Evolutionary conservation across 2,797 vertebrate genomes (phyloP).

Genomic region (Lagorchestes hirsutus): DNA sequence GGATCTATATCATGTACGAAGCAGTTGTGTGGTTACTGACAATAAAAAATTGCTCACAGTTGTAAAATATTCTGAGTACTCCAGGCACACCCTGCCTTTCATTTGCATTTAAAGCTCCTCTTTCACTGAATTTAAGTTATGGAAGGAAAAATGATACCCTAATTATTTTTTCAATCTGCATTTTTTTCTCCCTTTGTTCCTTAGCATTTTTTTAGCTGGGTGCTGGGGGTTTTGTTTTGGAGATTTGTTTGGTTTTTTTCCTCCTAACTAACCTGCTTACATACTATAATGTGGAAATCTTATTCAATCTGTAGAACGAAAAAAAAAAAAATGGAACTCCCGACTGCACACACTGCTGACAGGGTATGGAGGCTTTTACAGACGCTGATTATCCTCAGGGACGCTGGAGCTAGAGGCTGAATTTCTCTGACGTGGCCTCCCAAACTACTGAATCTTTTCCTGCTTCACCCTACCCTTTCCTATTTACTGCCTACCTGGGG

Average conservation of each 20-base stretch:
- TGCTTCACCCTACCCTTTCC: conserved; percentile 8
- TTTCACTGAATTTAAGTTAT: conserved; percentile 3
- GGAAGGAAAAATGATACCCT: conserved; percentile 31
- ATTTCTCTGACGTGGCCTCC: conserved; percentile 18
- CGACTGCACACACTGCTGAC: not conserved
- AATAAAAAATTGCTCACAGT: not conserved
- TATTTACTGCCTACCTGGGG: conserved; percentile 14
- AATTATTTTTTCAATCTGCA: conserved; percentile 28
- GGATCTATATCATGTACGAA: conserved; percentile 7
- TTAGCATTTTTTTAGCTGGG: not conserved
- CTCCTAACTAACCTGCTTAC: not conserved
- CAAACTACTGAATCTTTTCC: conserved; percentile 45
- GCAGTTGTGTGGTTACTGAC: not conserved
- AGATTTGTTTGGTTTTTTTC: not conserved
- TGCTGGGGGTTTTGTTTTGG: not conserved
- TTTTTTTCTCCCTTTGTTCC: conserved; percentile 6
- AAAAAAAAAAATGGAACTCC: not conserved
- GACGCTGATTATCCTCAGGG: not conserved
- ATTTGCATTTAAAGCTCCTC: not conserved
- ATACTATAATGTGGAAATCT: not conserved
- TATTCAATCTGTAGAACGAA: not conserved
- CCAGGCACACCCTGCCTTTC: not conserved
- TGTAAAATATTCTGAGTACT: not conserved
- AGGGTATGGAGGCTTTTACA: conserved; percentile 12
- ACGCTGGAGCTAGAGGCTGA: conserved; percentile 11